Evolutionary conservation across 1,140 invertebrate species (phyloP).

Genomic region (Acromyrmex heyeri): DNA sequence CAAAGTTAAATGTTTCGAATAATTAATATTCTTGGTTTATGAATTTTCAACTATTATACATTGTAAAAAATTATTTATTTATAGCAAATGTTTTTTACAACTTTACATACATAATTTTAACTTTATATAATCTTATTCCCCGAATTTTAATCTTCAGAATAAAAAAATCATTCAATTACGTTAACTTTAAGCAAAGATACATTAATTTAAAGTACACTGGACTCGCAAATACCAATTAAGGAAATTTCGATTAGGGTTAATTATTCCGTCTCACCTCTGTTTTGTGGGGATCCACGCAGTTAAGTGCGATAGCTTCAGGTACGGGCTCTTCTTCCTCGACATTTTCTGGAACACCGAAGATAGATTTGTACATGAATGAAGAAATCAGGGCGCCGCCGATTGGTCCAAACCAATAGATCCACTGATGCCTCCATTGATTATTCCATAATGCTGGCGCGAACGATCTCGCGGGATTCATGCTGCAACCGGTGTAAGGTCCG

Average conservation of each 20-base stretch:
- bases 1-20: too few species aligned
- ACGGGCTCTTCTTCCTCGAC: slow-evolving; percentile 57
- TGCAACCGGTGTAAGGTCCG: slow-evolving; percentile 90
- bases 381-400: slow-evolving; percentile 84
- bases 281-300: slow-evolving; percentile 77
- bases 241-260: background rate
- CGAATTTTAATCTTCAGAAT: too few species aligned
- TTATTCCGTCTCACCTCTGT: slow-evolving; percentile 69
- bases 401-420: slow-evolving; percentile 88
- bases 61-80: too few species aligned
- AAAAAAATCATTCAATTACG: too few species aligned
- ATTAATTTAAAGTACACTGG: too few species aligned
- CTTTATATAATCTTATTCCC: too few species aligned
- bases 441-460: slow-evolving; percentile 93
- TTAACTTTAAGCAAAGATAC: too few species aligned
- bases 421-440: slow-evolving; percentile 90
- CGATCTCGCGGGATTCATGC: slow-evolving; percentile 94
- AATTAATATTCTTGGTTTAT: too few species aligned
- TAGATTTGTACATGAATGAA: slow-evolving; percentile 82
- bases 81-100: too few species aligned
- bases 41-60: too few species aligned
- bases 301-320: slow-evolving; percentile 76
- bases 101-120: too few species aligned
- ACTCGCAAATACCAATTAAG: too few species aligned
- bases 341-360: slow-evolving; percentile 71